Percentiles rank a stretch among this genome's conserved stretches.
These are phyloP conservation scores for Coracias cyanogaster DNA, from an alignment of 2,797 vertebrate genomes.

Conservation along the genomic window DNA sequence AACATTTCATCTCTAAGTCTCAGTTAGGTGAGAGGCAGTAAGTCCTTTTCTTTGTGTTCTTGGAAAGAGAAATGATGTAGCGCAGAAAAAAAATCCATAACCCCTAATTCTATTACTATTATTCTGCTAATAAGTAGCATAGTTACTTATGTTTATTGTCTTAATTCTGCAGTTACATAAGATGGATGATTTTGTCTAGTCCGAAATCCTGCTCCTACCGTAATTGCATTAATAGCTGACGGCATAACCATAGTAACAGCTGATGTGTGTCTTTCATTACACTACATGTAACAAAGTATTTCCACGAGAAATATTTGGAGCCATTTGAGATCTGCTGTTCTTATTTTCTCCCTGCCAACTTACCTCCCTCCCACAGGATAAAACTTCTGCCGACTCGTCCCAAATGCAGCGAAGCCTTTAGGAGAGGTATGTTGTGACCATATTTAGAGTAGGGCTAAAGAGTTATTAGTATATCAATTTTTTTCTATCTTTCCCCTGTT, in stretches of 20 bases:
- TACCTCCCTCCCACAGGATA: conserved; percentile 85
- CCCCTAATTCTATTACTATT: neutral
- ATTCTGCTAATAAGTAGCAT: neutral
- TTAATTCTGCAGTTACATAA: conserved; percentile 53
- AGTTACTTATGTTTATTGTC: conserved; percentile 20
- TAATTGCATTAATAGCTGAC: conserved; percentile 61
- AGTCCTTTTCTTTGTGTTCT: neutral
- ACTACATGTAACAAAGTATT: conserved; percentile 34
- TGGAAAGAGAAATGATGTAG: neutral
- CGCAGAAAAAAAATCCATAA: neutral
- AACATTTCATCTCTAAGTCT: neutral
- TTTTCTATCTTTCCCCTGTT: neutral
- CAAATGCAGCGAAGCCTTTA: conserved; percentile 85
- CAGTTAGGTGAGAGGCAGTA: neutral
- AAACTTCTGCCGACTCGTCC: conserved; percentile 85
- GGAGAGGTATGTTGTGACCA: conserved; percentile 79
- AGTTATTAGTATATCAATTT: neutral
- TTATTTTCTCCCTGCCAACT: conserved; percentile 47
- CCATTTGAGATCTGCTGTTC: neutral
- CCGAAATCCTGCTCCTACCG: conserved; percentile 39
- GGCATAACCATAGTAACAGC: conserved; percentile 50
- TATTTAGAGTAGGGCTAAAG: conserved; percentile 34
- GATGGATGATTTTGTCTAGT: conserved; percentile 32
- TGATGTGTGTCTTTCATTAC: conserved; percentile 32
- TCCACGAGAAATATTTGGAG: conserved; percentile 5